Base-by-base conservation (phyloP, 2,113 vertebrate genomes). In the Oreochromis tanganicae region DNA sequence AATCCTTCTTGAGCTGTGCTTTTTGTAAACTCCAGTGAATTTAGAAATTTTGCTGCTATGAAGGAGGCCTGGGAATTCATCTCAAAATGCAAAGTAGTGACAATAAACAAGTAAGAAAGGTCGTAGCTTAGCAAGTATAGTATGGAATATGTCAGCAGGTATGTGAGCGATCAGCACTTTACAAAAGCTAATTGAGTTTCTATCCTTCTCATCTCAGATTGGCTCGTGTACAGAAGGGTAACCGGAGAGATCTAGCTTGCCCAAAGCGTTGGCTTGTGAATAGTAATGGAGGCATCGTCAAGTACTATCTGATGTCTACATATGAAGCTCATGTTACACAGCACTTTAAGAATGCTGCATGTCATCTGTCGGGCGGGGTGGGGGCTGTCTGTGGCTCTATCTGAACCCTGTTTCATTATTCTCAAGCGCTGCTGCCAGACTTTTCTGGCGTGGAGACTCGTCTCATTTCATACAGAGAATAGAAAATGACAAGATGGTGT, bases 271-370 rank as follows among this genome's bases (percentile, higher is more conserved):
- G 91, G 92, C 91, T 91, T 92, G 88, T 93, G 89, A 89, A 88
- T 73, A 83, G 93, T 94, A 95, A 95, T 91, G 87, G 87, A 85
- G 91, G 91, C 89, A 91, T 95, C 90, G 73, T 91, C 86, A 86
- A 94, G 87, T 80, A 83, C 94, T 93, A 96, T 96, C 94, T 95
- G 95, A 95, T 95, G 93, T 85, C 94, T 95, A 79, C 89, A 92
- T 92, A 93, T 94, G 90, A 90, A 93, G 93, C 95, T 96, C 94
- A 83, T 88, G 94, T 96, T 96, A 93, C 93, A 83, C 85, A 85
- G 90, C 89, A 95, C 94, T 95, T 95, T 87, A 92, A 83, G 91
- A 95, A 92, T 94, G 94, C 95, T 93, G 90, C 92, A 91, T 96
- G 95, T 93, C 94, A 94, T 95, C 92, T 93, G 93, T 91, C 61